Evolutionary conservation across 2,888 invertebrate species (phyloP).

Genomic region (Eupithecia subfuscata): DNA sequence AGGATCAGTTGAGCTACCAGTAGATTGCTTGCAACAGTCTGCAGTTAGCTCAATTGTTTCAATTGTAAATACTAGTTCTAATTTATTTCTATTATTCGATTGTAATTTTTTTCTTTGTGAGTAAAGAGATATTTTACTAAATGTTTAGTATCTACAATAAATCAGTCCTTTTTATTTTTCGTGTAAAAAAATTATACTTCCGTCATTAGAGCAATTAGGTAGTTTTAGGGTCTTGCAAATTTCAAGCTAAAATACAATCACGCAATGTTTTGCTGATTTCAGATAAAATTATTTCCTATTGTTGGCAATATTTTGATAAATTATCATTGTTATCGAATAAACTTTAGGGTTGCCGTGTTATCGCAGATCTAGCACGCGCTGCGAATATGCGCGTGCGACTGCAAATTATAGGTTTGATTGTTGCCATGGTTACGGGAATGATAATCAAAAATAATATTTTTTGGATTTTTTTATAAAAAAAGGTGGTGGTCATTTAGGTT

Average conservation of each 20-base stretch:
- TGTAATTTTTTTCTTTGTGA: too few species aligned
- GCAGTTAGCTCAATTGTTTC: too few species aligned
- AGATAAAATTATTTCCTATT: slow-evolving; percentile 36
- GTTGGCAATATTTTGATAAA: slow-evolving; percentile 29
- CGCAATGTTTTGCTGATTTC: slow-evolving; percentile 30
- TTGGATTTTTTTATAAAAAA: neutral
- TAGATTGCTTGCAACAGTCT: too few species aligned
- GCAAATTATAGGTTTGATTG: slow-evolving; percentile 26
- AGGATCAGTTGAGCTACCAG: too few species aligned
- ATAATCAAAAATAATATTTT: slow-evolving; percentile 25
- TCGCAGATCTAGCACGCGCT: slow-evolving; percentile 38
- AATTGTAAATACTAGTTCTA: too few species aligned
- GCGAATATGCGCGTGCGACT: slow-evolving; percentile 23
- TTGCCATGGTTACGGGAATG: slow-evolving; percentile 33
- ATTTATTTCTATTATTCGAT: too few species aligned
- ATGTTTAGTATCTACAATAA: too few species aligned
- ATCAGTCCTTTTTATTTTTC: too few species aligned
- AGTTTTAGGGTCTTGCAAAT: slow-evolving; percentile 12
- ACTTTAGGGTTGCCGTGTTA: slow-evolving; percentile 32
- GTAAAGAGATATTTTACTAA: too few species aligned
- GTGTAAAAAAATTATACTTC: neutral
- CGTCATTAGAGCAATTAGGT: neutral
- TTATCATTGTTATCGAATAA: slow-evolving; percentile 20
- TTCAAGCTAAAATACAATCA: slow-evolving; percentile 12
- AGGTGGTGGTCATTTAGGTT: too few species aligned